phyloP scores from a whole-genome alignment of 2,797 vertebrate species.

The Macroramphosus scolopax region DNA sequence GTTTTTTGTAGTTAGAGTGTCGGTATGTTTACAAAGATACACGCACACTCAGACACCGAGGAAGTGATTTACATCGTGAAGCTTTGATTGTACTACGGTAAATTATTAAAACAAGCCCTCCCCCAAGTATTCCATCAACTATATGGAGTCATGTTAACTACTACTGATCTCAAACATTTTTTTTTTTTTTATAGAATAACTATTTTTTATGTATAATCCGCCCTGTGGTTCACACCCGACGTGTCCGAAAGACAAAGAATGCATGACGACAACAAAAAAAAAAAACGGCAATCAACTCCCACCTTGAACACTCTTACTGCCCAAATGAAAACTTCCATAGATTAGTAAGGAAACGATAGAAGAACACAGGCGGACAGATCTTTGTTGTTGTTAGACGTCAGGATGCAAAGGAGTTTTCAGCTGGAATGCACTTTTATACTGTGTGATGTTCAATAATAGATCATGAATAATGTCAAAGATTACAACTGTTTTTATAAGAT shows the following conservation, averaged over 20 bases:
- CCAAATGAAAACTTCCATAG: slow-evolving; percentile 40
- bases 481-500: slow-evolving; percentile 72
- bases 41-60: slow-evolving; percentile 31
- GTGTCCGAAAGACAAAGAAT: slow-evolving; percentile 35
- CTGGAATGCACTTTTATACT: slow-evolving; percentile 78
- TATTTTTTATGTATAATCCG: slow-evolving; percentile 25
- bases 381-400: slow-evolving; percentile 51
- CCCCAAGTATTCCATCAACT: slow-evolving; percentile 19
- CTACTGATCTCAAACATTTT: slow-evolving; percentile 39
- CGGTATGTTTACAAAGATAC: slow-evolving; percentile 65
- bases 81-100: slow-evolving; percentile 69
- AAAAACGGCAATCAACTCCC: slow-evolving; percentile 25
- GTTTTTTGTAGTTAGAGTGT: slow-evolving; percentile 59
- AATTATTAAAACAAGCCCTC: slow-evolving; percentile 50
- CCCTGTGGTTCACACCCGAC: slow-evolving; percentile 17
- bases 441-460: slow-evolving; percentile 73
- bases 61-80: slow-evolving; percentile 46
- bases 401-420: slow-evolving; percentile 64
- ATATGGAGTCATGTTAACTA: slow-evolving; percentile 24
- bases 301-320: slow-evolving; percentile 33
- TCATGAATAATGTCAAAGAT: slow-evolving; percentile 64
- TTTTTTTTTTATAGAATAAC: slow-evolving; percentile 45
- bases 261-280: slow-evolving; percentile 49
- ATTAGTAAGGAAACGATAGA: slow-evolving; percentile 16
- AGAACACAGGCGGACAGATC: too few species aligned